Conservation (phyloP, 53 echinoderm and acorn worm genomes). For the Pentamera pediparva region DNA sequence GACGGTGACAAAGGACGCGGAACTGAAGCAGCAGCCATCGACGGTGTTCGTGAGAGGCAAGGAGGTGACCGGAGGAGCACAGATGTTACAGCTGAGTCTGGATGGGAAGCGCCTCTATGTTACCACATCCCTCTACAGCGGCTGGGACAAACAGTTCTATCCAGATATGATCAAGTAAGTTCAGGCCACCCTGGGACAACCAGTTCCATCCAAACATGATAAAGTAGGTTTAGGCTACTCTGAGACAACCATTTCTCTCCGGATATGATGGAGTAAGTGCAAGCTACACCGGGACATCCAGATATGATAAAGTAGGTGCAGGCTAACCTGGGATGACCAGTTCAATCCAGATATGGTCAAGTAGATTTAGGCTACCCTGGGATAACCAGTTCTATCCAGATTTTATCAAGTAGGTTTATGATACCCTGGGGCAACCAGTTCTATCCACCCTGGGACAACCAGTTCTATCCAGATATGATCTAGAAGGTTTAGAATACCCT, state of each 20-base stretch:
- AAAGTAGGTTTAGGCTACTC: no score
- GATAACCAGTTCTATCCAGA: no score
- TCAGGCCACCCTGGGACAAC: no score
- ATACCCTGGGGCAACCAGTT: no score
- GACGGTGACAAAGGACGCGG: slow-evolving; percentile 73
- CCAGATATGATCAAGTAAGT: slow-evolving; percentile 88
- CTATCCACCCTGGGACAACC: no score
- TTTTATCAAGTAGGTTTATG: no score
- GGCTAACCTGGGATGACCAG: slow-evolving; percentile 93
- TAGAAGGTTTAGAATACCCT: no score
- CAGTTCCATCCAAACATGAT: no score
- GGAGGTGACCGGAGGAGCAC: slow-evolving; percentile 72
- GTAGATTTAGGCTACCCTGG: background rate
- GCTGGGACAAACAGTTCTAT: slow-evolving; percentile 94
- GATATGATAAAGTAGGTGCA: no score
- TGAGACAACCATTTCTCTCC: slow-evolving; percentile 98
- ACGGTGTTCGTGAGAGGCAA: slow-evolving; percentile 75
- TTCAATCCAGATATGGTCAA: slow-evolving; percentile 26
- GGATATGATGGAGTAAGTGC: slow-evolving; percentile 76
- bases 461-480: no score
- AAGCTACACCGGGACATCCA: no score
- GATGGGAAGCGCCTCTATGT: slow-evolving; percentile 94
- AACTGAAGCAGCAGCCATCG: slow-evolving; percentile 66
- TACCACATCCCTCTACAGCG: slow-evolving; percentile 89
- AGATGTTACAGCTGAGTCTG: slow-evolving; percentile 99